A percentile compares a stretch with the other conserved stretches of the same genome.
phyloP scores from a whole-genome alignment of 2,888 invertebrate genomes.

The Cantharis nigra region DNA sequence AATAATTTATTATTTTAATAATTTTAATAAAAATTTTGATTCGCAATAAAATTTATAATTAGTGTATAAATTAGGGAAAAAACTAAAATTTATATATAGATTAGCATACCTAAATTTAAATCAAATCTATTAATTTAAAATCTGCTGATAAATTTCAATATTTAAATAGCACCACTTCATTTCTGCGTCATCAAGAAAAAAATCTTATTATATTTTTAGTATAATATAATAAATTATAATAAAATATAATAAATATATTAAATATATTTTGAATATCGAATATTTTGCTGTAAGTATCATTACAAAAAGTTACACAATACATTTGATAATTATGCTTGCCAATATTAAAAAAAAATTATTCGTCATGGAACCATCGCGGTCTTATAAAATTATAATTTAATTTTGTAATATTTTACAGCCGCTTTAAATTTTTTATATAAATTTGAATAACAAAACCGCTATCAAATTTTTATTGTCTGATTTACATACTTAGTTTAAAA shows the following conservation, averaged over 20 bases:
- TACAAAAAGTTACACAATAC: neutral
- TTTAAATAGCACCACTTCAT: neutral
- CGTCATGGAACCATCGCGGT: neutral
- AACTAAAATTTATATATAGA: slow-evolving; percentile 4
- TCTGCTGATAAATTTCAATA: neutral
- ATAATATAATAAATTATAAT: no score
- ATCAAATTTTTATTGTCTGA: neutral
- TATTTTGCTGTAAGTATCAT: neutral
- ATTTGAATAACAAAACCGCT: neutral
- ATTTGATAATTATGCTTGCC: neutral
- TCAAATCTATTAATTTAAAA: neutral
- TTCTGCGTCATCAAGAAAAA: neutral
- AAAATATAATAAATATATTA: neutral
- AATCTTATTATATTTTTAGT: neutral
- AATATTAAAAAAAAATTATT: neutral
- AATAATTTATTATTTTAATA: neutral
- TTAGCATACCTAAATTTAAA: slow-evolving; percentile 6
- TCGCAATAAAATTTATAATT: neutral
- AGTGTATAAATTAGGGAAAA: slow-evolving; percentile 5
- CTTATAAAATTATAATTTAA: neutral
- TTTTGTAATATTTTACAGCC: neutral
- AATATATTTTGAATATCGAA: neutral
- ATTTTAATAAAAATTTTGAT: slow-evolving; percentile 1
- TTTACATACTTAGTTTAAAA: neutral
- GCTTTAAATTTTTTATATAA: neutral